Evolutionary conservation across 2,797 vertebrate genomes (phyloP), one percentile per base, ranked within the genome.

Genomic region (Enteromius treurensis): DNA sequence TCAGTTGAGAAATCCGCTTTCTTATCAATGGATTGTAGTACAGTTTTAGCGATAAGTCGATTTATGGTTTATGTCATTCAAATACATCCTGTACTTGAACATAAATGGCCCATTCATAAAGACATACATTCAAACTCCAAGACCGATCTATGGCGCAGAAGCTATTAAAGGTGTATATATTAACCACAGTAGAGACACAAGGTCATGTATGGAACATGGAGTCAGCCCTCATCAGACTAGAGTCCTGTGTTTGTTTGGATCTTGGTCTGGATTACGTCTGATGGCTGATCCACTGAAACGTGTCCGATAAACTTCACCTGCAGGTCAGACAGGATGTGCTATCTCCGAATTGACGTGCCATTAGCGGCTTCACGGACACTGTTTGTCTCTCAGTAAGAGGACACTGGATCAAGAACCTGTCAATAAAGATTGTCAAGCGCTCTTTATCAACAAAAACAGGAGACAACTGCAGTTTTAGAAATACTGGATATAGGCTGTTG

Each of bases 241-340:
- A 6, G 37, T 49, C 42, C 42, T 37, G 21, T 58, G 53, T 67
- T 82, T 86, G 81, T 86, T 84, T 80, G 60, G 79, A 51, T 42
- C 51, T 83, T 6, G 53, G 19, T 3, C 23, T 77, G 70, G 75
- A 86, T 81, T 77, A 82, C 47, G 49, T 75, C 10, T 65, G 55
- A 79, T 17, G 29, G 55, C 75, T 29, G 19, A 79, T 55, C 11
- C 47, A 26, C 69, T 75, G 45, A 45, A 77, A 71, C 17, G 37
- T 4, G 23, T 71, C 19, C 8, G 37, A 84, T 86, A 82, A 86
- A 67, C 77, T 62, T 74, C 76, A 68, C 45, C 68, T 5, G 32
- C 79, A 13, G 58, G 23, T 47, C 62, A 55, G 86, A 86, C 85
- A 85, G 26, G 67, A 80, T 53, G 69, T 34, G 23, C 14, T 42